phyloP scores from a whole-genome alignment of 1,140 invertebrate species.

The Diachasma alloeum region DNA sequence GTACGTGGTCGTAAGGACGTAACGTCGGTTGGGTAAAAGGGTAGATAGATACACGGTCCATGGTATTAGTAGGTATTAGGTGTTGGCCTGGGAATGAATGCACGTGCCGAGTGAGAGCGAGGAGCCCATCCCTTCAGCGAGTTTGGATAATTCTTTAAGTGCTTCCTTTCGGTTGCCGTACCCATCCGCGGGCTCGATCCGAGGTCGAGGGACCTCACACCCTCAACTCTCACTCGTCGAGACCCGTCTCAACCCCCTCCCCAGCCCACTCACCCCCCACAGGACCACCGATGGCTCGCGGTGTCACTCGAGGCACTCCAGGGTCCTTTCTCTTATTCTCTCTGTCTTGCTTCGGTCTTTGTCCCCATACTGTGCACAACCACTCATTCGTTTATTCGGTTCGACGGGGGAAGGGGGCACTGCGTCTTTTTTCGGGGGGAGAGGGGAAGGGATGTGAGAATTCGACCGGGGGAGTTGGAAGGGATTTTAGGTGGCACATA shows the following conservation, averaged over 20 bases:
- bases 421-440: neutral
- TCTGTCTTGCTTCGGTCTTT: slow-evolving; percentile 7
- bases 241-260: slow-evolving; percentile 30
- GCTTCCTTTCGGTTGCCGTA: slow-evolving; percentile 56
- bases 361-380: neutral
- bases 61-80: slow-evolving; percentile 67
- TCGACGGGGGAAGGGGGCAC: neutral
- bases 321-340: slow-evolving; percentile 21
- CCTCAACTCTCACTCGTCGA: slow-evolving; percentile 19
- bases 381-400: neutral
- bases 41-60: slow-evolving; percentile 64
- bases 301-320: slow-evolving; percentile 42
- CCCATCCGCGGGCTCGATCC: slow-evolving; percentile 47
- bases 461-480: slow-evolving; percentile 13
- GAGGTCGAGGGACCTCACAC: slow-evolving; percentile 35
- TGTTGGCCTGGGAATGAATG: slow-evolving; percentile 64
- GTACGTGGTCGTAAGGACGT: slow-evolving; percentile 58
- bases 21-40: slow-evolving; percentile 61
- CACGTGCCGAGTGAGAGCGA: slow-evolving; percentile 53
- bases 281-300: slow-evolving; percentile 31
- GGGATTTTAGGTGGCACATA: neutral
- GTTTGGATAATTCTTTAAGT: slow-evolving; percentile 67
- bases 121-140: slow-evolving; percentile 57
- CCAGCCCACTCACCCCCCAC: neutral
- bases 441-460: neutral